Base-by-base conservation (phyloP, 2,797 vertebrate genomes). In the Peromyscus melanophrys region DNA sequence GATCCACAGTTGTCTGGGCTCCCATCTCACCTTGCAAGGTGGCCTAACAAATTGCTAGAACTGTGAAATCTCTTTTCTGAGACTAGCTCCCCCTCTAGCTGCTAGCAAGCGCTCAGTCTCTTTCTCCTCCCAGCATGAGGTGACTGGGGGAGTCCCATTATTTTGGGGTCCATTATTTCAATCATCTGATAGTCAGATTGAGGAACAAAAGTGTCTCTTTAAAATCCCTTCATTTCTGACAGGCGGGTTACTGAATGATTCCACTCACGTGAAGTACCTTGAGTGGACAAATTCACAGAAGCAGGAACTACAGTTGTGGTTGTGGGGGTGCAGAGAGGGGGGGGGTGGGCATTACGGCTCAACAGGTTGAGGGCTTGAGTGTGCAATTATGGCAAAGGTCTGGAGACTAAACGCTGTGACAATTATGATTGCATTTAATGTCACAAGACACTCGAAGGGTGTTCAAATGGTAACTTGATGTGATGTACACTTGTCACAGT, bases 401-500 rank as follows among this genome's bases (percentile, higher is more conserved):
- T 59, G 31, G 69, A 63, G 37, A 34, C 6, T 1, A 16, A 31
- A 34, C 4, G 37, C 0, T 4, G 14, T 16, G 4, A 6, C 29
- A n/a, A 4, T 2, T 57, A 14, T 46, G 83, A 89, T 71, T 11
- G 34, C 10, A 3, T 63, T 37, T 23, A 59, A 83, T 63, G 73
- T 52, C 83, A 67, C 34, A 25, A 46, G 6, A 31, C 37, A 8
- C n/a, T 43, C 37, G 61, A 78, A 73, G 69, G 52, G 57, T 25
- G 31, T 21, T 46, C 27, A 46, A 43, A 16, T 16, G 92, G 29
- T 40, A 37, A 55, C 67, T 82, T 34, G 31, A 37, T 75, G 63
- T 59, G 65, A 65, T 13, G 16, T 9, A 7, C 29, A 55, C 63
- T 95, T 91, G 63, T 69, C 78, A 71, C 65, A 85, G 34, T 40